Conservation (phyloP, 92 coral and sea anemone genomes). For the Parazoanthus swiftii region DNA sequence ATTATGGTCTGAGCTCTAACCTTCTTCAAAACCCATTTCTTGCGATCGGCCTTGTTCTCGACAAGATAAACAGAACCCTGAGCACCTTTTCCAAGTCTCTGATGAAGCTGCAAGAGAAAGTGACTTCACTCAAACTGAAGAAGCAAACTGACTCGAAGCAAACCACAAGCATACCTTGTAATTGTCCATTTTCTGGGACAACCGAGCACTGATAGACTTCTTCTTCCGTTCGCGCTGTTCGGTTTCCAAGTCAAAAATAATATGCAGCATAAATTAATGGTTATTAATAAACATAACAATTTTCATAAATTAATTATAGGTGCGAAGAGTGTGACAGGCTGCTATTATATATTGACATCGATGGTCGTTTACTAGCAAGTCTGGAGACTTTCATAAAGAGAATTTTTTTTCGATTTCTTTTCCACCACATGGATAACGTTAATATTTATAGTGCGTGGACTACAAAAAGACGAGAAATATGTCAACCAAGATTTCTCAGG, state of each 20-base stretch:
- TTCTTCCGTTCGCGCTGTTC: constrained; percentile 2
- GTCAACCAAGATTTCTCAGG: no score
- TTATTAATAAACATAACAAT: not conserved
- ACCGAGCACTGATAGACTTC: not conserved
- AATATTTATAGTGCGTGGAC: no score
- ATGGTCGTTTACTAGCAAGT: no score
- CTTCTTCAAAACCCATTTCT: constrained; percentile 88
- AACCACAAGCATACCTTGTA: constrained; percentile 22
- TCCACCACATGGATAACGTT: no score
- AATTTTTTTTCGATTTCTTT: no score
- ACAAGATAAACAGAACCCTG: constrained; percentile 93
- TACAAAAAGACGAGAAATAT: no score
- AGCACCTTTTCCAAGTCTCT: constrained; percentile 96
- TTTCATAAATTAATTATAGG: constrained; percentile 23
- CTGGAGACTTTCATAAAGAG: no score
- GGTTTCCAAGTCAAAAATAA: constrained; percentile 42
- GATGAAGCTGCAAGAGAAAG: constrained; percentile 73
- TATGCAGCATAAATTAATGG: constrained; percentile 35
- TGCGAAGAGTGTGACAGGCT: not conserved
- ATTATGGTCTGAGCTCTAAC: constrained; percentile 45
- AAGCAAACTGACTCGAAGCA: not conserved
- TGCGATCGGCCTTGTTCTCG: constrained; percentile 83
- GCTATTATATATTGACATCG: no score
- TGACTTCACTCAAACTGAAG: not conserved
- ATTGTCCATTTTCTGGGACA: constrained; percentile 21